Conservation (phyloP, 1,140 invertebrate species). For the Trichonephila clavipes region DNA sequence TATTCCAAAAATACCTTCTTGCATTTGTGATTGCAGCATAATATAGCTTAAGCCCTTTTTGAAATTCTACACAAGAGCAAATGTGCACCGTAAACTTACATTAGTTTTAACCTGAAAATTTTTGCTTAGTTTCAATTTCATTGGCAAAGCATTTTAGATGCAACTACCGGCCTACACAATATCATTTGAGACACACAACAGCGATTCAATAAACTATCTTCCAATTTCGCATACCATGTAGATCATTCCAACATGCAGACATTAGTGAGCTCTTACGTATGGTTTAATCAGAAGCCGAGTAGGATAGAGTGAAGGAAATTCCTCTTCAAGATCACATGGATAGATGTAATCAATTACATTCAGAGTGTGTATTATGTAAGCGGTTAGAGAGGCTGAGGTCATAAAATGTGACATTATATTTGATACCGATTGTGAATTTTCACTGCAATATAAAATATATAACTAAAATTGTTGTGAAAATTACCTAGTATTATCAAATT, state of each 20-base stretch:
- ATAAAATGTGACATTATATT: slow-evolving; percentile 34
- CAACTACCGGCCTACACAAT: no score
- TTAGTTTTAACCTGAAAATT: no score
- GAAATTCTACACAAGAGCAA: no score
- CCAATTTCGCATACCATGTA: background rate
- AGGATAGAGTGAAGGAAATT: slow-evolving; percentile 32
- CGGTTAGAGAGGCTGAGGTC: background rate
- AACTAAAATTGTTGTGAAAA: background rate
- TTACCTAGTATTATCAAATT: background rate
- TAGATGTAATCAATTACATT: slow-evolving; percentile 42
- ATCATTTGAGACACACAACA: background rate
- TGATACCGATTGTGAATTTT: background rate
- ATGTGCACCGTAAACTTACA: no score
- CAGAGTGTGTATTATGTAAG: background rate
- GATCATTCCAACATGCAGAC: slow-evolving; percentile 8
- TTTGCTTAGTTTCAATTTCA: no score
- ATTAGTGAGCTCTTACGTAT: slow-evolving; percentile 26
- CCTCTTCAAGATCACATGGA: background rate
- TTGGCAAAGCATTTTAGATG: no score
- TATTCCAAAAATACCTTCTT: no score
- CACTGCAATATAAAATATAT: background rate
- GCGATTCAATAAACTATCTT: background rate
- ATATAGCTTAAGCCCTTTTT: no score
- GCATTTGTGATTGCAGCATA: no score
- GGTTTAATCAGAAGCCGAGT: slow-evolving; percentile 46